These are phyloP conservation scores for Uria lomvia DNA, from an alignment of 2,113 vertebrate species.

Conservation along the genomic window DNA sequence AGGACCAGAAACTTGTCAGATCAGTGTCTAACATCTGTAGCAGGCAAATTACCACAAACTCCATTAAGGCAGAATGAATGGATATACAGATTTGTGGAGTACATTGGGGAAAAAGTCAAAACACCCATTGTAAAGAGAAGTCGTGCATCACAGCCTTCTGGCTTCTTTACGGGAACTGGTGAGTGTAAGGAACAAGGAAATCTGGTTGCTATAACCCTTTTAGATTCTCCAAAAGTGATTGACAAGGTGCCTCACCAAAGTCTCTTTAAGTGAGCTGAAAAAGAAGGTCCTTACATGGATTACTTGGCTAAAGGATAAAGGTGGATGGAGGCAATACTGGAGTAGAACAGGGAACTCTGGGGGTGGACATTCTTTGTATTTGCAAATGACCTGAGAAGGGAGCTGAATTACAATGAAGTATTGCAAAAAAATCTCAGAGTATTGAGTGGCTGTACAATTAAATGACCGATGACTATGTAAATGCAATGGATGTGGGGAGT, in stretches of 20 bases:
- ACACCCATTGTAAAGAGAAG: not conserved
- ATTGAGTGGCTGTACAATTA: not conserved
- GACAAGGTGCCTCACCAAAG: not conserved
- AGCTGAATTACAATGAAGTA: not conserved
- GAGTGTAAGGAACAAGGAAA: not conserved
- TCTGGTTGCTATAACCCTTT: not conserved
- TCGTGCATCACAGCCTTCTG: not conserved
- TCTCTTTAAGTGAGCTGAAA: not conserved
- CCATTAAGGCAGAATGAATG: not conserved
- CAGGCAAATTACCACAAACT: not conserved
- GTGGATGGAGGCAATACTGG: not conserved
- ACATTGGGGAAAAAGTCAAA: not conserved
- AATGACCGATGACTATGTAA: not conserved
- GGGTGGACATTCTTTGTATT: accelerated
- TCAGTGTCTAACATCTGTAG: not conserved
- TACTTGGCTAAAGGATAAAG: not conserved
- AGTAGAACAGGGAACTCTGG: not conserved
- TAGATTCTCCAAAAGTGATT: not conserved
- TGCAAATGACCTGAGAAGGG: not conserved
- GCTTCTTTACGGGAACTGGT: not conserved
- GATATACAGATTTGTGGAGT: not conserved
- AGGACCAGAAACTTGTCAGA: not conserved
- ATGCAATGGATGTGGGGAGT: not conserved
- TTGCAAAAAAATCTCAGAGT: not conserved
- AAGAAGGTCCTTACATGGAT: not conserved